Base-by-base conservation (phyloP, 2,113 vertebrate species). In the Eulacestoma nigropectus region DNA sequence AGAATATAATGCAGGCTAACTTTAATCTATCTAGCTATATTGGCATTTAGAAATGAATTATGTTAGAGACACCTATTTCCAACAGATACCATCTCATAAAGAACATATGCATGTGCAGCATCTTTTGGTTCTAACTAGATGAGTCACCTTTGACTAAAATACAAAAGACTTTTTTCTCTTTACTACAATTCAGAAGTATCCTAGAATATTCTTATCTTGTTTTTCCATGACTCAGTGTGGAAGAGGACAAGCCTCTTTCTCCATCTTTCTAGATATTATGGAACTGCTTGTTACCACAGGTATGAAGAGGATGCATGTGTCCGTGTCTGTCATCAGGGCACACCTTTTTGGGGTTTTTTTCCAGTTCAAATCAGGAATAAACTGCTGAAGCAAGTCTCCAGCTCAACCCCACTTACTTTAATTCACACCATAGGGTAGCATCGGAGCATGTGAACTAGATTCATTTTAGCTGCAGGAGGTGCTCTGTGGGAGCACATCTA, bases 331-430 rank as follows among this genome's bases (percentile, higher is more conserved):
- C 50, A 42, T 83, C 29, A 62, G 37, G 37, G 16, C 8, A 13
- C 46, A 60, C 2, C 25, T 41, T 32, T 33, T 44, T 29, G 14
- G 27, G 1, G 0, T 37, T 2, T 1, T 64, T 80, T 81, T 47
- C 25, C 30, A 30, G 42, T 60, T 82, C 49, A 63, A 32, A 84
- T 60, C 11, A 59, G 44, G 35, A 75, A n/a, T 33, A 7, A 10
- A 10, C 21, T 55, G 10, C 19, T 63, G 69, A 70, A 89, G 47
- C 35, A 67, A 81, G 11, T 65, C 42, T 74, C 55, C 30, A 70
- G 39, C 3, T 5, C 25, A 27, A 78, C 25, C 19, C 5, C 11
- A 39, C 16, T 50, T 67, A 41, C 33, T 47, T 87, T 13, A 12
- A 42, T 82, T 82, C 62, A 52, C 23, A 59, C 22, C 17, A 18